phyloP scores from a whole-genome alignment of 2,113 vertebrate genomes.

The Pterocles gutturalis region DNA sequence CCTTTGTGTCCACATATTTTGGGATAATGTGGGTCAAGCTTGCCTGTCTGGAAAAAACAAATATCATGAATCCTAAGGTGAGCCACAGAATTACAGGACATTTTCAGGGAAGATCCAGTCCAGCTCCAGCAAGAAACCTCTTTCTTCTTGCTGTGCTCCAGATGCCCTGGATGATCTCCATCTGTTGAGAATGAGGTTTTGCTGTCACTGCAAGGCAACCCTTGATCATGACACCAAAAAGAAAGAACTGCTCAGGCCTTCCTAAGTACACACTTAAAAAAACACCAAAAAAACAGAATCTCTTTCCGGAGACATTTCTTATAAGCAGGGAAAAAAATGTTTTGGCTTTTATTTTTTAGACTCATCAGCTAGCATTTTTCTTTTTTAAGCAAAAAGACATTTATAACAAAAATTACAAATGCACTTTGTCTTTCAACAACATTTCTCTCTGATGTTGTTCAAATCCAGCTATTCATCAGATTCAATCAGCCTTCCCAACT shows the following conservation, averaged over 20 bases:
- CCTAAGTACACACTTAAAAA: neutral
- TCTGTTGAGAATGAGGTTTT: neutral
- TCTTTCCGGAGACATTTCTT: neutral
- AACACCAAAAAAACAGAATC: neutral
- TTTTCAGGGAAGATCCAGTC: neutral
- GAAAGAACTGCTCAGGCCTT: neutral
- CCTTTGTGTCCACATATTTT: conserved; percentile 90
- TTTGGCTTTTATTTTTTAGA: neutral
- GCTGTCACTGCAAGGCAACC: neutral
- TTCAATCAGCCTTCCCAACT: neutral
- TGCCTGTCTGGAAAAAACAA: conserved; percentile 85
- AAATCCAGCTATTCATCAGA: neutral
- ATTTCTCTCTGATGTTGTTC: neutral
- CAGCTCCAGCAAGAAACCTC: neutral
- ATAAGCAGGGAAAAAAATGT: rapidly evolving
- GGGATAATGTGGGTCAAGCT: conserved; percentile 90
- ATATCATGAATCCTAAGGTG: neutral
- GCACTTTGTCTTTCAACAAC: neutral
- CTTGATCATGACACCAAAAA: neutral
- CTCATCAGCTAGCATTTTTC: neutral
- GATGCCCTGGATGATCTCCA: neutral
- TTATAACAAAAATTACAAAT: neutral
- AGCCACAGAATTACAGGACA: neutral
- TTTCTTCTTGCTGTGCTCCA: neutral
- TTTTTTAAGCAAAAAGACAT: neutral